Conservation (phyloP, 2,888 invertebrate genomes). For the Hemicrepidius hirtus region DNA sequence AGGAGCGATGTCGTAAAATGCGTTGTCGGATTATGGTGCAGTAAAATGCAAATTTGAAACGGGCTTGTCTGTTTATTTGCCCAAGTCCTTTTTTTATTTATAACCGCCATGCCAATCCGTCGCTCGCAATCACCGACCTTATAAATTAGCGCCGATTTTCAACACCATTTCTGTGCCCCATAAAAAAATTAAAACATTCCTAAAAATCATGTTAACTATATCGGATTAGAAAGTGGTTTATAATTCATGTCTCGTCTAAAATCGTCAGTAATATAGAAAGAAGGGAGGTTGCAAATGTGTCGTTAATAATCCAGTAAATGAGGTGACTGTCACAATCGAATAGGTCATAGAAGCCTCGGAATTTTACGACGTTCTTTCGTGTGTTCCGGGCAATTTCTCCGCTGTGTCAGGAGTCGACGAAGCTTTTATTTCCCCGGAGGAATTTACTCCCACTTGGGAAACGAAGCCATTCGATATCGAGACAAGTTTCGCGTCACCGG, state of each 20-base stretch:
- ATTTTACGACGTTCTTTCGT: slow-evolving; percentile 64
- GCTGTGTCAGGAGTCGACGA: slow-evolving; percentile 67
- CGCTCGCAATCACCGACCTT: too few relatives aligned
- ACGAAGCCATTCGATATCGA: slow-evolving; percentile 68
- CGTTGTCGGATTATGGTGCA: slow-evolving; percentile 30
- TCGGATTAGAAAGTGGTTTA: slow-evolving; percentile 9
- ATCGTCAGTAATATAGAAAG: slow-evolving; percentile 39
- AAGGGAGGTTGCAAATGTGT: slow-evolving; percentile 28
- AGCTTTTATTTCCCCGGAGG: slow-evolving; percentile 71
- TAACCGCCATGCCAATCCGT: slow-evolving; percentile 22
- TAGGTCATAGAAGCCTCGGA: slow-evolving; percentile 64
- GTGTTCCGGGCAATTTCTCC: slow-evolving; percentile 70
- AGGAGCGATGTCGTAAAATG: slow-evolving; percentile 34
- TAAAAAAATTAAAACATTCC: not conserved
- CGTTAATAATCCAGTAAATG: slow-evolving; percentile 69
- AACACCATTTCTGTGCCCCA: not conserved
- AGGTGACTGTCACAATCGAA: slow-evolving; percentile 63
- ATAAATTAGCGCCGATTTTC: not conserved
- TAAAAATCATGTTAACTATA: not conserved
- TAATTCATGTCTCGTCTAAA: not conserved
- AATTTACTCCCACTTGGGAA: slow-evolving; percentile 67
- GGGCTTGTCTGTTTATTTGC: slow-evolving; percentile 19
- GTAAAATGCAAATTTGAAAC: slow-evolving; percentile 35
- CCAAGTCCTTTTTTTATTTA: slow-evolving; percentile 15
- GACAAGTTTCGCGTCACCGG: slow-evolving; percentile 68